Percentiles rank a stretch among this genome's conserved stretches.
These are phyloP conservation scores for Habrosyne pyritoides DNA, from an alignment of 2,888 invertebrate species.

Conservation along the genomic window DNA sequence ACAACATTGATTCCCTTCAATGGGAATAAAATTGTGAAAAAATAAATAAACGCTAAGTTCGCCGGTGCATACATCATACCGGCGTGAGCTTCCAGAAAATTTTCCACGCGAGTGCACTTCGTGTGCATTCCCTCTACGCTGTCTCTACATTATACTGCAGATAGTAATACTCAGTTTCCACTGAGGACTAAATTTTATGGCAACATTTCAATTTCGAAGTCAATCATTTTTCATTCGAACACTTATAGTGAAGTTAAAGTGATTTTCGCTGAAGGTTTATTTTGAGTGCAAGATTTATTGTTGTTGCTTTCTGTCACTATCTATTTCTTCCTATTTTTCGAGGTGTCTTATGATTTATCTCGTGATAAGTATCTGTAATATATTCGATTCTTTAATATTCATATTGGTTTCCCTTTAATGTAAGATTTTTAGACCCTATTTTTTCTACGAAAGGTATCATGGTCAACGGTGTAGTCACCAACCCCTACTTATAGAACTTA, in stretches of 20 bases:
- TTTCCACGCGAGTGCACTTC: slow-evolving; percentile 65
- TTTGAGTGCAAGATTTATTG: too few species aligned
- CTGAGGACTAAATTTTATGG: slow-evolving; percentile 1
- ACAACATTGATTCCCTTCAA: not conserved
- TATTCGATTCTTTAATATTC: too few species aligned
- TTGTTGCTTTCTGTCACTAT: too few species aligned
- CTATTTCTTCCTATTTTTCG: too few species aligned
- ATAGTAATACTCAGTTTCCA: slow-evolving; percentile 5
- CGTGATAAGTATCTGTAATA: too few species aligned
- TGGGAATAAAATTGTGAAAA: slow-evolving; percentile 16
- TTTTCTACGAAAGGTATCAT: too few species aligned
- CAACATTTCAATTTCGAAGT: not conserved
- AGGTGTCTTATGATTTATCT: too few species aligned
- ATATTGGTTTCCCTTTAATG: too few species aligned
- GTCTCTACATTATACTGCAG: slow-evolving; percentile 2
- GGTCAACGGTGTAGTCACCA: too few species aligned
- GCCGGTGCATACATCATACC: slow-evolving; percentile 52
- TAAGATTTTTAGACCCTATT: too few species aligned
- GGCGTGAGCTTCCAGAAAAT: slow-evolving; percentile 67
- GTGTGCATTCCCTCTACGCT: slow-evolving; percentile 29
- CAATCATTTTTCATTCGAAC: not conserved
- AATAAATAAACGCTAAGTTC: slow-evolving; percentile 50
- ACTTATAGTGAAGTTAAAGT: not conserved
- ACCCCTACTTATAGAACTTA: too few species aligned
- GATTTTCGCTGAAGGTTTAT: slow-evolving; percentile 13